These are phyloP conservation scores for Hypothenemus hampei DNA, from an alignment of 1,140 invertebrate species.

Conservation along the genomic window DNA sequence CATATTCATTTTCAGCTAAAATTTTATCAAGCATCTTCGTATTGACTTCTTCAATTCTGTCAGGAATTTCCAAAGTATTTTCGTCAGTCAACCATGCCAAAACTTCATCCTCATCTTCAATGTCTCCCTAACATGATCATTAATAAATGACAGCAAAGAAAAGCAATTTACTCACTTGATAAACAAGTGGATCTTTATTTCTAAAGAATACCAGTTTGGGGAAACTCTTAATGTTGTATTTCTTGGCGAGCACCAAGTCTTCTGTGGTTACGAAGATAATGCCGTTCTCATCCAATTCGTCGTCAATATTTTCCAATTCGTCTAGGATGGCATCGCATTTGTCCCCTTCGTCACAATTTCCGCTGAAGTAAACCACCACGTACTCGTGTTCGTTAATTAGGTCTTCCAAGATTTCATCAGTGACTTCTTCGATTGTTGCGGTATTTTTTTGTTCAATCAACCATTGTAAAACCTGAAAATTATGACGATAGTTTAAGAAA, in stretches of 20 bases:
- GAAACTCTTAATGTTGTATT: constrained; percentile 77
- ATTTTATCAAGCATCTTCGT: constrained; percentile 87
- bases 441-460: constrained; percentile 84
- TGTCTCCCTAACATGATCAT: constrained; percentile 56
- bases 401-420: constrained; percentile 82
- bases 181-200: constrained; percentile 77
- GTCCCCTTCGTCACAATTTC: constrained; percentile 74
- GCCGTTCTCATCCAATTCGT: constrained; percentile 87
- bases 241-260: constrained; percentile 74
- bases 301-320: constrained; percentile 89
- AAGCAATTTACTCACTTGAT: constrained; percentile 13
- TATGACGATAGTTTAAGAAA: neutral
- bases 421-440: constrained; percentile 92
- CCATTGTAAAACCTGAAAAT: constrained; percentile 66
- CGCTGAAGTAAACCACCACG: constrained; percentile 90
- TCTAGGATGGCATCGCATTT: constrained; percentile 78
- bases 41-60: constrained; percentile 92
- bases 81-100: constrained; percentile 88
- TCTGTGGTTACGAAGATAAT: constrained; percentile 93
- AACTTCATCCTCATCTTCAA: constrained; percentile 87
- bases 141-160: neutral
- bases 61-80: constrained; percentile 84
- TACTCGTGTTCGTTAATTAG: constrained; percentile 89
- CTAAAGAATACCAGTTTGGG: constrained; percentile 86
- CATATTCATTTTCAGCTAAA: constrained; percentile 78